Base-by-base conservation (phyloP, 1,140 invertebrate genomes). In the Meteorus sp. region DNA sequence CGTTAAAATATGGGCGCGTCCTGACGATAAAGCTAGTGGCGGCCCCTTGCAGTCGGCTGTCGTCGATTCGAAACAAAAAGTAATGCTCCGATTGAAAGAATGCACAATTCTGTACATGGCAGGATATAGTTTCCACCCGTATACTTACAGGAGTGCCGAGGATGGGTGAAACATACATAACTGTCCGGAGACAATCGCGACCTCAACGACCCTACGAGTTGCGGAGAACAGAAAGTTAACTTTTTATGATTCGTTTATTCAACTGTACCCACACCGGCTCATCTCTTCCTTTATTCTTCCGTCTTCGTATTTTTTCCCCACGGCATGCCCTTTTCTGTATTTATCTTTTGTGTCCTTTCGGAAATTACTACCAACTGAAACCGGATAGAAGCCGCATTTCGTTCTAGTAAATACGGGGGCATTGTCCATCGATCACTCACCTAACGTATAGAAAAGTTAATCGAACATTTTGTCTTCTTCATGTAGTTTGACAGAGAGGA, bases 201-300 rank as follows among this genome's bases (percentile, higher is more conserved):
- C 75, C 74, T 66, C 73, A 58, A 45, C 69, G 75, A 76, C 74
- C 74, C 66, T n/a, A n/a, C n/a, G 54, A 22, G 45, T 63, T 76
- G 74, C n/a, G n/a, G n/a, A 78, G 66, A 76, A 74, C 74, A 75
- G 74, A 78, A n/a, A n/a, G n/a, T n/a, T n/a, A n/a, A 65, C 73
- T 73, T 74, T 77, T 73, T 75, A 75, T 68, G 70, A 72, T 72
- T 71, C 62, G 61, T 61, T 60, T 33, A 11, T 35, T 19, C 13
- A 47, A 23, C 33, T 56, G 54, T 41, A 25, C 48, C 15, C 59
- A 31, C n/a, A n/a, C 15, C 3, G 35, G 20, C 8, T 17, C 37
- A 11, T 20, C 35, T 54, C 25, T 48, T 25, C 27, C 55, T 29
- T 51, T 50, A 20, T 25, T 44, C 45, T 48, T 43, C 51, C 41